Conservation (phyloP, 2,113 vertebrate species). For the Epinephelus moara region DNA sequence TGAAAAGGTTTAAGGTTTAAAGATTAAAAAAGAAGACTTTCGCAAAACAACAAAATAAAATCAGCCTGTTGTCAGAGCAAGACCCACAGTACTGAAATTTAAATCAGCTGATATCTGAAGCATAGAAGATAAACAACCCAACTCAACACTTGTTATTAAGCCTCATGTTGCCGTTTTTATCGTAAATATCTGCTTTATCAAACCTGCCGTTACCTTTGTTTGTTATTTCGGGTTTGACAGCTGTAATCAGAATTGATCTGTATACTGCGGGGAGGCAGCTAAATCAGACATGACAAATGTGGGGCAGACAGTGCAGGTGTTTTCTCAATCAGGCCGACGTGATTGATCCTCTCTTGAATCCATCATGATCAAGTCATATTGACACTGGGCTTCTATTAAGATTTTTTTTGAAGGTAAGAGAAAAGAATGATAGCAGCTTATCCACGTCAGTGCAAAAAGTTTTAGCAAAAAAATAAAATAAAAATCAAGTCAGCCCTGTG, state of each 20-base stretch:
- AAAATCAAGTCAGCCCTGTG: slow-evolving; percentile 29
- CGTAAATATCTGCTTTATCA: slow-evolving; percentile 65
- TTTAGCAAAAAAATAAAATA: slow-evolving; percentile 30
- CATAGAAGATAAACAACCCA: slow-evolving; percentile 46
- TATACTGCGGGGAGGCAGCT: slow-evolving; percentile 73
- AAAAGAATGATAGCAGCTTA: slow-evolving; percentile 60
- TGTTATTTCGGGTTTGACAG: slow-evolving; percentile 70
- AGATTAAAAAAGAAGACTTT: background rate
- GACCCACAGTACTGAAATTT: slow-evolving; percentile 23
- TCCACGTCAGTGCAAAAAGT: slow-evolving; percentile 26
- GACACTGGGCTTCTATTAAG: slow-evolving; percentile 76
- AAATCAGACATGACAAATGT: slow-evolving; percentile 81
- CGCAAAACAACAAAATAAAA: slow-evolving; percentile 23
- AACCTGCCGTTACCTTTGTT: slow-evolving; percentile 67
- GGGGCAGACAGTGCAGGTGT: slow-evolving; percentile 77
- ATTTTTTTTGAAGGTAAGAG: slow-evolving; percentile 29
- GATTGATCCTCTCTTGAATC: slow-evolving; percentile 77
- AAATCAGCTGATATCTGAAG: slow-evolving; percentile 43
- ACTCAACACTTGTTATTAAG: slow-evolving; percentile 37
- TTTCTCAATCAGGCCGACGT: slow-evolving; percentile 75
- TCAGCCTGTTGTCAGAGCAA: slow-evolving; percentile 28
- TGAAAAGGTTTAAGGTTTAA: background rate
- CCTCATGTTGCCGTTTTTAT: slow-evolving; percentile 46
- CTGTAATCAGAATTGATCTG: slow-evolving; percentile 83
- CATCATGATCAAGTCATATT: slow-evolving; percentile 80